Evolutionary conservation across 2,888 invertebrate genomes (phyloP).

Genomic region (Pseudanteris insignis): DNA sequence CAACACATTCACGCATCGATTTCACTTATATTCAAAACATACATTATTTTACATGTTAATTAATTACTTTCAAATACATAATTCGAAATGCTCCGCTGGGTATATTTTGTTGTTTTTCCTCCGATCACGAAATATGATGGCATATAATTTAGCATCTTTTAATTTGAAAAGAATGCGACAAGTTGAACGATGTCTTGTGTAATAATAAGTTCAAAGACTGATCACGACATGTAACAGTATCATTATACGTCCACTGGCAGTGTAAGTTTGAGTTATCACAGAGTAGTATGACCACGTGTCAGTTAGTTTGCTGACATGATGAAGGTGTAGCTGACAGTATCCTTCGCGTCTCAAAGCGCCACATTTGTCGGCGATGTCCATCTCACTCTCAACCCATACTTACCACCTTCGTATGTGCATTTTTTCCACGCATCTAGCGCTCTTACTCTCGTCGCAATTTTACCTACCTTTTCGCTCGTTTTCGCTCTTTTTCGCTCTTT

Average conservation of each 20-base stretch:
- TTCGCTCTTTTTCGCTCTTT: conserved; percentile 13
- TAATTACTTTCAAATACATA: conserved; percentile 21
- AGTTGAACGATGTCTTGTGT: conserved; percentile 18
- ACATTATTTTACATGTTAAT: conserved; percentile 9
- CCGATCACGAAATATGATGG: conserved; percentile 7
- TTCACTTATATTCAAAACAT: conserved; percentile 6
- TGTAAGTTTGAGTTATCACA: conserved; percentile 41
- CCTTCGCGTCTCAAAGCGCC: conserved; percentile 37
- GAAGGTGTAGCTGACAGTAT: conserved; percentile 44
- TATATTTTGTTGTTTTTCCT: conserved; percentile 1
- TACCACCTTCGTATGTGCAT: conserved; percentile 50
- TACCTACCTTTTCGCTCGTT: too few relatives aligned
- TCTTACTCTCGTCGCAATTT: conserved; percentile 30
- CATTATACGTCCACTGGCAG: conserved; percentile 35
- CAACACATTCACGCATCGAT: neutral
- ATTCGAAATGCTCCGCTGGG: neutral
- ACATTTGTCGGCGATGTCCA: conserved; percentile 51
- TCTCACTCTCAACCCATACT: conserved; percentile 57
- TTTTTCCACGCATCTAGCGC: conserved; percentile 32
- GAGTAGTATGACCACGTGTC: conserved; percentile 40
- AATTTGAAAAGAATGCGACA: conserved; percentile 26
- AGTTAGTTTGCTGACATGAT: conserved; percentile 41
- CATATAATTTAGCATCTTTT: conserved; percentile 35
- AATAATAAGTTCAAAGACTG: conserved; percentile 41
- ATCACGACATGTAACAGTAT: conserved; percentile 43